Evolutionary conservation across 2,113 vertebrate genomes (phyloP).

Genomic region (Callocephalon fimbriatum): DNA sequence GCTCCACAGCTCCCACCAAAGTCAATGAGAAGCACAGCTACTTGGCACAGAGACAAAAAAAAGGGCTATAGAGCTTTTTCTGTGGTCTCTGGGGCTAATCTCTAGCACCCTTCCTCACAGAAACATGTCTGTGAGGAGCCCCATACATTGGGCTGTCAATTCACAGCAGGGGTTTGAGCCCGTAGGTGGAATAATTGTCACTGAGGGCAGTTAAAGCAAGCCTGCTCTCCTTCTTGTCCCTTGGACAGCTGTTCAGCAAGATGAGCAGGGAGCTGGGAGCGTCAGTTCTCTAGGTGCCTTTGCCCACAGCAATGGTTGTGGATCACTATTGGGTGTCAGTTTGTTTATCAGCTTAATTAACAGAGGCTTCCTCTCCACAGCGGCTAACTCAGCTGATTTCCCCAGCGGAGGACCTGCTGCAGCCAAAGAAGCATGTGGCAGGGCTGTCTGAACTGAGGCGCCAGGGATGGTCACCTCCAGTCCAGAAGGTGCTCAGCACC

Average conservation of each 20-base stretch:
- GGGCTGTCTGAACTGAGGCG: accelerated
- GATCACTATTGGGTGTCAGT: background rate
- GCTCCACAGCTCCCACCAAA: background rate
- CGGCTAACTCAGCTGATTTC: conserved; percentile 70
- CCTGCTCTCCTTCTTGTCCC: background rate
- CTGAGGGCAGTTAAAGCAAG: accelerated
- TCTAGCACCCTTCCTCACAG: background rate
- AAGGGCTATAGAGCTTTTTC: background rate
- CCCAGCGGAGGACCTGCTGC: conserved; percentile 72
- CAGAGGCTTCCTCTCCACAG: conserved; percentile 40
- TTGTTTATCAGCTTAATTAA: conserved; percentile 38
- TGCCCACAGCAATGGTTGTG: background rate
- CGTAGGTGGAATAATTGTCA: background rate
- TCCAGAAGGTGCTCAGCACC: conserved; percentile 54
- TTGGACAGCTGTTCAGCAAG: accelerated
- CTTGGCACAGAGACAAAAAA: background rate
- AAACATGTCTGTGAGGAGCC: background rate
- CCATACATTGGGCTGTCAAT: background rate
- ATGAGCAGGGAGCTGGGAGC: background rate
- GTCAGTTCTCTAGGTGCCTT: background rate
- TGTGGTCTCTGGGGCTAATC: background rate
- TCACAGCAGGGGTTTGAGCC: background rate
- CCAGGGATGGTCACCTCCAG: background rate
- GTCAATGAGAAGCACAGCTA: background rate
- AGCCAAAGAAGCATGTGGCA: background rate